Evolutionary conservation across 2,797 vertebrate genomes (phyloP).

Genomic region (Poeciliopsis paucimaculata): DNA sequence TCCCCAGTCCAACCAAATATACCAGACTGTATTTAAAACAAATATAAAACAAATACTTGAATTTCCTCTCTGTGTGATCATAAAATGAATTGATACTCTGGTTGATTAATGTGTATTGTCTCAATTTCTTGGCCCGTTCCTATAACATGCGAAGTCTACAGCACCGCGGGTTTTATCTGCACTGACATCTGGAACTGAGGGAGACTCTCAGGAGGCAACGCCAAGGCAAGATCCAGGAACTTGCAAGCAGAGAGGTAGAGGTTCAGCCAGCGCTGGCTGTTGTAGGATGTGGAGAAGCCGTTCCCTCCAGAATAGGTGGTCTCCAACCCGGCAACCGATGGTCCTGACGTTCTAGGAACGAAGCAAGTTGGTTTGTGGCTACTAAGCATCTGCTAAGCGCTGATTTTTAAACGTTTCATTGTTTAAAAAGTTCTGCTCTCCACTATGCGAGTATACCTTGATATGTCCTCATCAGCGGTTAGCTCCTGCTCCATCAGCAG

Average conservation of each 20-base stretch:
- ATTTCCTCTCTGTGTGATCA: background rate
- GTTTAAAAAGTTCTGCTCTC: background rate
- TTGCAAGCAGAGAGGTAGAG: constrained; percentile 98
- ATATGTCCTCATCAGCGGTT: constrained; percentile 97
- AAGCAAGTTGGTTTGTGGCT: background rate
- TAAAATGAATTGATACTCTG: background rate
- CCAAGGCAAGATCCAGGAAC: constrained; percentile 95
- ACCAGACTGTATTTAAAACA: background rate
- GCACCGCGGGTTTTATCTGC: constrained; percentile 22
- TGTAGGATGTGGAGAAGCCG: constrained; percentile 98
- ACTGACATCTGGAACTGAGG: constrained; percentile 99
- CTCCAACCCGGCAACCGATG: constrained; percentile 95
- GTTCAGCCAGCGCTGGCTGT: constrained; percentile 98
- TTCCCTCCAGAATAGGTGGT: constrained; percentile 97
- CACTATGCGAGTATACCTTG: constrained; percentile 81
- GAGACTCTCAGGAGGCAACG: constrained; percentile 95
- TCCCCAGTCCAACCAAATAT: too few species aligned
- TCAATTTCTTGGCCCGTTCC: background rate
- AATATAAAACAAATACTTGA: background rate
- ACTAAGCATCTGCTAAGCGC: background rate
- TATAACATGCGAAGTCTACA: constrained; percentile 9
- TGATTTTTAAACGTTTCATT: background rate
- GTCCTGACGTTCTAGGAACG: constrained; percentile 88
- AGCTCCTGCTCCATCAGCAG: constrained; percentile 98
- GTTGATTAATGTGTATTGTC: background rate